phyloP scores from a whole-genome alignment of 1,140 invertebrate species.

The Drosophila kohkoa region DNA sequence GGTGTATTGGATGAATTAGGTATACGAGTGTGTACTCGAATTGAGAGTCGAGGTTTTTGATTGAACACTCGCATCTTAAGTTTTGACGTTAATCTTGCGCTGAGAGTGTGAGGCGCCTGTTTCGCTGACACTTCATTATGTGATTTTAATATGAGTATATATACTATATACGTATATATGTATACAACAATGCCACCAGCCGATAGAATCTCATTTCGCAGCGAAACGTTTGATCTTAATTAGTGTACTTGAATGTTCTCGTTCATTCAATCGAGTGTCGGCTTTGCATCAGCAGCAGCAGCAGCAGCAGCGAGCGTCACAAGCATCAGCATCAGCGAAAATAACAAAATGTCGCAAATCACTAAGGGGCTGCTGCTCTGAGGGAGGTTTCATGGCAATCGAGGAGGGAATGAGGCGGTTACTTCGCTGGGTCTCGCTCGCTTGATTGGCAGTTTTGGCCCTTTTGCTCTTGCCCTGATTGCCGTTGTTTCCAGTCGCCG shows the following conservation, averaged over 20 bases:
- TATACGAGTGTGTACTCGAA: neutral
- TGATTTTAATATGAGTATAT: conserved; percentile 77
- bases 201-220: conserved; percentile 71
- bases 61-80: conserved; percentile 76
- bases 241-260: conserved; percentile 76
- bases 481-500: conserved; percentile 6
- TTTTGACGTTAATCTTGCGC: conserved; percentile 80
- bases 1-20: conserved; percentile 8
- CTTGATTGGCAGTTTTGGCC: conserved; percentile 67
- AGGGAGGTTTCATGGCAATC: neutral
- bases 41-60: conserved; percentile 57
- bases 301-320: conserved; percentile 26
- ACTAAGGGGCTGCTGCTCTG: conserved; percentile 33
- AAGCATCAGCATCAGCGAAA: conserved; percentile 64
- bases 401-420: neutral
- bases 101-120: conserved; percentile 51
- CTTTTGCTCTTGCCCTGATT: conserved; percentile 43
- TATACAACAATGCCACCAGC: conserved; percentile 43
- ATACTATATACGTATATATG: conserved; percentile 8
- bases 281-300: conserved; percentile 58
- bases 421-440: conserved; percentile 14
- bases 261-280: conserved; percentile 63
- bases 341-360: conserved; percentile 82
- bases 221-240: conserved; percentile 78
- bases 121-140: conserved; percentile 81